Evolutionary conservation across 2,797 vertebrate species (phyloP).

Genomic region (Parambassis ranga): DNA sequence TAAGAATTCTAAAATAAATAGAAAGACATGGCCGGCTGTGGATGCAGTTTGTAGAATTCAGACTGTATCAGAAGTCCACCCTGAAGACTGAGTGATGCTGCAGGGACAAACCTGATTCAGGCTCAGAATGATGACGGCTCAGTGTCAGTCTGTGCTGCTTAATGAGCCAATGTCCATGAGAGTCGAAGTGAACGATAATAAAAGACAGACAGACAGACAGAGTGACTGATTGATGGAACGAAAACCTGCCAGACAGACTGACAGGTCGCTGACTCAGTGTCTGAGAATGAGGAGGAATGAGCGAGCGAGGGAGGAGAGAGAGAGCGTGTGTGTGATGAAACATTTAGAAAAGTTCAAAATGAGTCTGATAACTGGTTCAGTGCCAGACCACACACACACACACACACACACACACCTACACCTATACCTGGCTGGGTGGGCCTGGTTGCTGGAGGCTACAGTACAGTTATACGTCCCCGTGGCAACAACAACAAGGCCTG

Average conservation of each 20-base stretch:
- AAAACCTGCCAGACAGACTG: conserved; percentile 44
- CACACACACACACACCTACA: conserved; percentile 1
- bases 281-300: conserved; percentile 65
- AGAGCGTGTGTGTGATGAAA: conserved; percentile 50
- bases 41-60: no score
- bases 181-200: conserved; percentile 4
- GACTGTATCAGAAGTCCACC: no score
- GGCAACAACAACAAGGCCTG: conserved; percentile 17
- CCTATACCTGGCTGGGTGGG: conserved; percentile 66
- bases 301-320: conserved; percentile 11
- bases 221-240: conserved; percentile 35
- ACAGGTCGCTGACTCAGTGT: conserved; percentile 68
- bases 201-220: conserved; percentile 4
- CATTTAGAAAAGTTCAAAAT: conserved; percentile 62
- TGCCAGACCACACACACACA: conserved; percentile 74
- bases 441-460: conserved; percentile 39
- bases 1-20: no score
- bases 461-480: conserved; percentile 22
- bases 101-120: no score
- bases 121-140: no score
- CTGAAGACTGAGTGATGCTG: no score
- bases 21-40: no score
- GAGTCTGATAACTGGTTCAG: conserved; percentile 66
- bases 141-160: background rate
- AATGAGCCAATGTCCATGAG: background rate